Evolutionary conservation across 2,797 vertebrate genomes (phyloP), one percentile per base, ranked within the genome.

Genomic region (Acipenser ruthenus): DNA sequence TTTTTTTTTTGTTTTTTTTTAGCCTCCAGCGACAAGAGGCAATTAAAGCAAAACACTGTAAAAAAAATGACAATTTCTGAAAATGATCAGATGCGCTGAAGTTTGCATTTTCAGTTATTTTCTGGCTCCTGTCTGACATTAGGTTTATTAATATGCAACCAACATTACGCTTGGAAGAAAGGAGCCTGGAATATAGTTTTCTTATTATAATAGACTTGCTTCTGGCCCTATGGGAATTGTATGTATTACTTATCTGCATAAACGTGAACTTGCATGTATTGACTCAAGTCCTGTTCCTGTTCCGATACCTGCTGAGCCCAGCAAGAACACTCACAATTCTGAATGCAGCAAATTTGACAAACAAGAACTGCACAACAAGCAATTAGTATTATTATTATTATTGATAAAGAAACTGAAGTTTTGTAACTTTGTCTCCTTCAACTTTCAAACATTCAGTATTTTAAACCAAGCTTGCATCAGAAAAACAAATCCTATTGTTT

Each of bases 211-310:
- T 86, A 90, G 92, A 82, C 82, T 87, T 90, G 81, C 86, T 78
- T 77, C 82, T 78, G 84, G 84, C 86, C 87, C 89, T 83, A 82
- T 81, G 85, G 91, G 91, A 88, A 92, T 88, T 91, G 89, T 78
- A 88, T 86, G 88, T 90, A 86, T 93, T 91, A 88, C 86, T 89
- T 91, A 92, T 93, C 92, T 91, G 86, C 83, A 78, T 83, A 87
- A 90, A 85, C 92, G 91, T 95, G 93, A 88, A 91, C 87, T 82
- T 75, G 92, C 92, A 95, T 94, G 94, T 93, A 94, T 94, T 90
- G 86, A 78, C 82, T 86, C 75, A 76, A 82, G 76, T 72, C 69
- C 78, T 73, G 62, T 75, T 80, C 78, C 83, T 70, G 74, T 73
- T 83, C 81, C 80, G 72, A 75, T 83, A 80, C 82, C 80, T 83